These are phyloP conservation scores for Macrotis lagotis DNA, from an alignment of 2,113 vertebrate genomes.

Conservation along the genomic window DNA sequence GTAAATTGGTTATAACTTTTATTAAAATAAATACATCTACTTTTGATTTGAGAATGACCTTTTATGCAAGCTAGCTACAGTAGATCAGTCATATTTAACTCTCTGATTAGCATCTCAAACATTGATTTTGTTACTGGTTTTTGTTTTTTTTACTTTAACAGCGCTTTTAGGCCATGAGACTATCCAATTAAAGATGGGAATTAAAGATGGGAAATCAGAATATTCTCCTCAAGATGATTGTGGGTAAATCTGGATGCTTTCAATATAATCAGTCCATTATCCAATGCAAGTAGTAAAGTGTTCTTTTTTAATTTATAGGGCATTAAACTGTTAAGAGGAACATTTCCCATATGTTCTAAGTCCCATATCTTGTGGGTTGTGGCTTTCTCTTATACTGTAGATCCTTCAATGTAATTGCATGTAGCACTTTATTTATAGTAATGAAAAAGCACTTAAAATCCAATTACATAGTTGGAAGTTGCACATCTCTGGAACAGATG, in stretches of 20 bases:
- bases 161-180: not conserved
- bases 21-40: not conserved
- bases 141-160: not conserved
- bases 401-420: conserved; percentile 56
- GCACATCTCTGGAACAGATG: conserved; percentile 61
- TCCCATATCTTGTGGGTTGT: conserved; percentile 23
- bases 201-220: not conserved
- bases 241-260: conserved; percentile 11
- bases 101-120: conserved; percentile 37
- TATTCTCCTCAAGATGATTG: conserved; percentile 29
- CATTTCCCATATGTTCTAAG: conserved; percentile 7
- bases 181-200: not conserved
- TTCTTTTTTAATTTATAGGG: conserved; percentile 20
- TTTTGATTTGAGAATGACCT: not conserved
- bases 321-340: not conserved
- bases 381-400: conserved; percentile 39
- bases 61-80: not conserved
- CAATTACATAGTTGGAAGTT: conserved; percentile 61
- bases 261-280: conserved; percentile 42
- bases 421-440: conserved; percentile 69
- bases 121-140: not conserved
- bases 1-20: not conserved
- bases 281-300: not conserved
- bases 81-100: conserved; percentile 1
- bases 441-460: conserved; percentile 67